Percentiles rank a stretch among this genome's conserved stretches.
phyloP scores from a whole-genome alignment of 1,140 invertebrate species.

The Stegodyphus dumicola region DNA sequence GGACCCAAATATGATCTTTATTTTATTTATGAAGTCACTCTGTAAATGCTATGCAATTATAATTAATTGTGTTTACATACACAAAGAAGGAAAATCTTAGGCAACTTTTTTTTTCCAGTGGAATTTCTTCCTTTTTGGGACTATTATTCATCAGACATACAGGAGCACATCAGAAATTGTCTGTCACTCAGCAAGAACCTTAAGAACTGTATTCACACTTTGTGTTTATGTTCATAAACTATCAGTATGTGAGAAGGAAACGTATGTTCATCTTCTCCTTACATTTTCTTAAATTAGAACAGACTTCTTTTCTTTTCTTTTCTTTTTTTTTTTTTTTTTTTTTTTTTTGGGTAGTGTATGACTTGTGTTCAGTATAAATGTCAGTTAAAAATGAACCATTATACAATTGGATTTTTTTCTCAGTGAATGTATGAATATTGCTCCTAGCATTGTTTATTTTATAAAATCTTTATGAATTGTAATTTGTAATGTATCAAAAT shows the following conservation, averaged over 20 bases:
- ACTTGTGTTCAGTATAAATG: neutral
- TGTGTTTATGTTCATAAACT: neutral
- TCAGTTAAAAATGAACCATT: neutral
- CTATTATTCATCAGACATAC: neutral
- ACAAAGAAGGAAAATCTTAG: neutral
- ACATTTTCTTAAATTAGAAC: neutral
- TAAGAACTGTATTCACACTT: neutral
- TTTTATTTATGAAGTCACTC: too few relatives aligned
- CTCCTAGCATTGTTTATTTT: neutral
- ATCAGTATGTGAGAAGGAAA: constrained; percentile 29
- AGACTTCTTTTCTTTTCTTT: neutral
- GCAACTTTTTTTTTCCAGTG: neutral
- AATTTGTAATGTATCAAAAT: neutral
- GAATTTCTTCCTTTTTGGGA: neutral
- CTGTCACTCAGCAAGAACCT: neutral
- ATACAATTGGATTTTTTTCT: neutral
- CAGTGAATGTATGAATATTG: neutral
- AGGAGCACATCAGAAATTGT: neutral
- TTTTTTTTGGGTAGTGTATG: neutral
- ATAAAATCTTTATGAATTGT: neutral
- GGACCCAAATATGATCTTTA: too few relatives aligned
- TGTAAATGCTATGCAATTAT: neutral
- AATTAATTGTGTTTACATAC: neutral
- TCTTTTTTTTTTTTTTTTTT: too few relatives aligned
- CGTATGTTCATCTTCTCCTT: constrained; percentile 28